phyloP scores from a whole-genome alignment of 35 echinoderm and acorn worm species.

The Lytechinus pictus region DNA sequence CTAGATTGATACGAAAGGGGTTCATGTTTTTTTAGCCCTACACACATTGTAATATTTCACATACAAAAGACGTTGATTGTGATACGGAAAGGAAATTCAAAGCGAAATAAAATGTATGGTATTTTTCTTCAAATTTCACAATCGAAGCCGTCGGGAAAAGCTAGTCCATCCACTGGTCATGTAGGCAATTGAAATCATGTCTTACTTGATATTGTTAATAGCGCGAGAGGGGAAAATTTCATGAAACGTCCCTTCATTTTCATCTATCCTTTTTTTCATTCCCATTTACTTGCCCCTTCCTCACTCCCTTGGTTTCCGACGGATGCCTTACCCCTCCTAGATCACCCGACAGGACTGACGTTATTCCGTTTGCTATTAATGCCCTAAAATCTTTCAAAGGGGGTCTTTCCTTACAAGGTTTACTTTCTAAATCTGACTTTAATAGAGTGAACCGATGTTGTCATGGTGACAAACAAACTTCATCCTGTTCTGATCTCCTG shows the following conservation, averaged over 20 bases:
- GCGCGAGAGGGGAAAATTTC: too few relatives aligned
- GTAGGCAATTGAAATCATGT: too few relatives aligned
- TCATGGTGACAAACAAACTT: background rate
- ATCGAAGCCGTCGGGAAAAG: too few relatives aligned
- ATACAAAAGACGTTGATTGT: too few relatives aligned
- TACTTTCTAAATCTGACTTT: background rate
- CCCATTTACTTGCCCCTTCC: background rate
- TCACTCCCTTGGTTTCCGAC: background rate
- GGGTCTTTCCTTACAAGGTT: background rate
- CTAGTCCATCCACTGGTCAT: too few relatives aligned
- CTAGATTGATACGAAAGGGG: too few relatives aligned
- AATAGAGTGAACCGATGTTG: background rate
- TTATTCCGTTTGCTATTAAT: background rate
- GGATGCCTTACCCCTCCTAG: too few relatives aligned
- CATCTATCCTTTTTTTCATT: background rate
- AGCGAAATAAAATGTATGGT: too few relatives aligned
- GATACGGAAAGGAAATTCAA: too few relatives aligned
- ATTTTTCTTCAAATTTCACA: too few relatives aligned
- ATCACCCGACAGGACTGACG: background rate
- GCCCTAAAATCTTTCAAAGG: background rate
- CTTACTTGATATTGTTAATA: too few relatives aligned
- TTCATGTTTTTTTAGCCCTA: background rate
- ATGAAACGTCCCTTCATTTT: background rate
- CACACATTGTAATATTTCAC: too few relatives aligned
- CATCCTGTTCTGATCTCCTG: background rate